Conservation (phyloP, 1,140 invertebrate species). For the Lysiphlebus fabarum region DNA sequence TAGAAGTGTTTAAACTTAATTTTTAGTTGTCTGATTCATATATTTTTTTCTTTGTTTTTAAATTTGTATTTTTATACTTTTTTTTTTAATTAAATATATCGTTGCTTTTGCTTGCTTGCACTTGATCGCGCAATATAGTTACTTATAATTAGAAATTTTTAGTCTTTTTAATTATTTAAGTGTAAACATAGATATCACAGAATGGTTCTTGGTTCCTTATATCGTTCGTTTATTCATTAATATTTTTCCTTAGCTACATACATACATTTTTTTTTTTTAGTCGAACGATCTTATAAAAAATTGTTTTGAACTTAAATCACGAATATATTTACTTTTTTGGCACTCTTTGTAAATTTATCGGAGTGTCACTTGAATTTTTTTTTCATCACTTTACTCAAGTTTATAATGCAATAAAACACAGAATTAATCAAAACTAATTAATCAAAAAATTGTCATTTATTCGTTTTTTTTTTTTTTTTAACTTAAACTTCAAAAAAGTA, state of each 20-base stretch:
- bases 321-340: neutral
- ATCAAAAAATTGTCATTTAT: too few species aligned
- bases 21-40: neutral
- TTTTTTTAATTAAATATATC: constrained; percentile 27
- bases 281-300: too few species aligned
- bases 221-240: constrained; percentile 41
- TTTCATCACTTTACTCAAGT: too few species aligned
- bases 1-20: constrained; percentile 1
- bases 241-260: constrained; percentile 46
- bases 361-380: too few species aligned
- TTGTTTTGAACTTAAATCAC: too few species aligned
- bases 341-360: neutral
- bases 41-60: constrained; percentile 17
- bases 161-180: constrained; percentile 56
- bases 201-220: constrained; percentile 58
- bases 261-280: constrained; percentile 1
- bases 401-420: too few species aligned
- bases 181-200: constrained; percentile 58
- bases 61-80: constrained; percentile 10
- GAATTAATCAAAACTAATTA: too few species aligned
- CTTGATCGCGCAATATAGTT: constrained; percentile 25
- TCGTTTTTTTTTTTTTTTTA: too few species aligned
- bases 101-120: constrained; percentile 26
- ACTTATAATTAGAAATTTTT: constrained; percentile 53
- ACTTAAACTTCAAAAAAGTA: too few species aligned